phyloP scores from a whole-genome alignment of 2,888 invertebrate species.

The Brachyptera putata region DNA sequence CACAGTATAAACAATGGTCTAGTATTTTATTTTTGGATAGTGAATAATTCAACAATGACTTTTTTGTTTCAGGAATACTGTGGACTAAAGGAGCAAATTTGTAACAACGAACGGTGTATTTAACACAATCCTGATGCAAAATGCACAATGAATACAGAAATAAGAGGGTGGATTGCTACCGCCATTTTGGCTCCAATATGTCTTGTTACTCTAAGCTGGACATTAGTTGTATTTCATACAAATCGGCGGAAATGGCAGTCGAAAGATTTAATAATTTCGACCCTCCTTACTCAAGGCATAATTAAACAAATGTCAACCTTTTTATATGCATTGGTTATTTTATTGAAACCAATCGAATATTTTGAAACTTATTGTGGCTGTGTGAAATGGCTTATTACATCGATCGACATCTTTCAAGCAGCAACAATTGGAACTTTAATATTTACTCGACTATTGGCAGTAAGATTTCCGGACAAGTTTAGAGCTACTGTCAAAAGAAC shows the following conservation, averaged over 20 bases:
- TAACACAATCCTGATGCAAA: neutral
- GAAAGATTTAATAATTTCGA: slow-evolving; percentile 51
- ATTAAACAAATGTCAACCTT: slow-evolving; percentile 46
- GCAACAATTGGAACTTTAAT: slow-evolving; percentile 49
- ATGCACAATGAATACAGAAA: slow-evolving; percentile 26
- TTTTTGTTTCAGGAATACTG: neutral
- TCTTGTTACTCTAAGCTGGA: slow-evolving; percentile 48
- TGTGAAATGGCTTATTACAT: slow-evolving; percentile 50
- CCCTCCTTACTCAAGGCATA: slow-evolving; percentile 45
- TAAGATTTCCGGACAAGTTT: slow-evolving; percentile 41
- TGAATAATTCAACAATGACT: too few species aligned
- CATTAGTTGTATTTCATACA: slow-evolving; percentile 49
- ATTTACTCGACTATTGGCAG: slow-evolving; percentile 46
- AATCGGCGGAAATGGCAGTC: slow-evolving; percentile 50
- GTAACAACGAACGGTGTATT: neutral
- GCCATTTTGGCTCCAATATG: slow-evolving; percentile 47
- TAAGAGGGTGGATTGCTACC: slow-evolving; percentile 38
- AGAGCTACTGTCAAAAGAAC: slow-evolving; percentile 42
- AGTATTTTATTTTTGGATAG: too few species aligned
- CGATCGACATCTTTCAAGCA: slow-evolving; percentile 51
- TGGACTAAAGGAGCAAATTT: too few species aligned
- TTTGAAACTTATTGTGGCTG: slow-evolving; percentile 46
- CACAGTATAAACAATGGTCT: too few species aligned
- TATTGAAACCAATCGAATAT: slow-evolving; percentile 41
- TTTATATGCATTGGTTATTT: slow-evolving; percentile 43